Percentiles rank a stretch among this genome's conserved stretches.
These are phyloP conservation scores for Tenthredo distinguenda DNA, from an alignment of 2,888 invertebrate species.

Conservation along the genomic window DNA sequence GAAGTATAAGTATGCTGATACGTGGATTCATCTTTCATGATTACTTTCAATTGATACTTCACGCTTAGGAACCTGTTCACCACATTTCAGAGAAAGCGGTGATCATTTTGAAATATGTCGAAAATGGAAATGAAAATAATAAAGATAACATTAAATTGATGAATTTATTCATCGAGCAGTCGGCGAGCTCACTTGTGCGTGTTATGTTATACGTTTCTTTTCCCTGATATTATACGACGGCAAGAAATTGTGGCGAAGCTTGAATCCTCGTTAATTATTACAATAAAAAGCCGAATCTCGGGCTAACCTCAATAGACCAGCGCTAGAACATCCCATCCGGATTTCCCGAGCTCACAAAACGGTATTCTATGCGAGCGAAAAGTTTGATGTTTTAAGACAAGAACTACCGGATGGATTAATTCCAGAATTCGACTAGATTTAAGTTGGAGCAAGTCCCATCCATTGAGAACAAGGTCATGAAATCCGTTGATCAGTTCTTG, in stretches of 20 bases:
- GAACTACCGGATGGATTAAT: neutral
- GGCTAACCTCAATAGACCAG: neutral
- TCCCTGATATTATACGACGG: neutral
- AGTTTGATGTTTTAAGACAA: neutral
- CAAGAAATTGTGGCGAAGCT: neutral
- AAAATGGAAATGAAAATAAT: slow-evolving; percentile 1
- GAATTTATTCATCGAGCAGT: neutral
- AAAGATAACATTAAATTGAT: neutral
- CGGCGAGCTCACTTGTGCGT: neutral
- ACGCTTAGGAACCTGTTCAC: slow-evolving; percentile 38
- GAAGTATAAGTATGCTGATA: slow-evolving; percentile 4
- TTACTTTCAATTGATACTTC: slow-evolving; percentile 48
- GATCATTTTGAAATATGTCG: neutral
- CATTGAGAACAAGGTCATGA: neutral
- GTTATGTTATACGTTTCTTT: neutral
- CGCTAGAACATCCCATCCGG: neutral
- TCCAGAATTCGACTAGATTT: neutral
- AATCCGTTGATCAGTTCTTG: neutral
- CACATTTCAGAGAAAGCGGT: slow-evolving; percentile 22
- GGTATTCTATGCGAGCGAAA: neutral
- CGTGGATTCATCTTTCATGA: slow-evolving; percentile 25
- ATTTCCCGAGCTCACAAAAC: neutral
- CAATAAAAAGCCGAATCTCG: neutral
- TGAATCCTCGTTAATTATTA: neutral
- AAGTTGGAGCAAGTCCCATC: neutral